A percentile compares a stretch with the other conserved stretches of the same genome.
phyloP scores from a whole-genome alignment of 2,113 vertebrate species.

The Hymenochirus boettgeri region DNA sequence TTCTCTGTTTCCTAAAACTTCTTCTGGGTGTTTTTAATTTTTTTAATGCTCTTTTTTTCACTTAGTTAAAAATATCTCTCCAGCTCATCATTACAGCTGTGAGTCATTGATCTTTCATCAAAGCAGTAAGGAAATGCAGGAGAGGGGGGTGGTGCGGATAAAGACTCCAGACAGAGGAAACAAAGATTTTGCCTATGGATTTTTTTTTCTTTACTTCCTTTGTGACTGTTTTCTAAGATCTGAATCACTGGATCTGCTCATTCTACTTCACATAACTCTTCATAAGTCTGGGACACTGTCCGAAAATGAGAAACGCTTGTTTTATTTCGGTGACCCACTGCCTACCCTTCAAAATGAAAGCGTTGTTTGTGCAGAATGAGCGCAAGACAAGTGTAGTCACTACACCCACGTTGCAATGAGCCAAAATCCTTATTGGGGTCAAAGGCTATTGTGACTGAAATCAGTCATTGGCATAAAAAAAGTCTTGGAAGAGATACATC shows the following conservation, averaged over 20 bases:
- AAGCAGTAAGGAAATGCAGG: neutral
- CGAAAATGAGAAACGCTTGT: slow-evolving; percentile 5
- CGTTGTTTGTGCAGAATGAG: slow-evolving; percentile 23
- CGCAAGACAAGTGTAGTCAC: slow-evolving; percentile 1
- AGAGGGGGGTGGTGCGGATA: neutral
- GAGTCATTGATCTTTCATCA: slow-evolving; percentile 27
- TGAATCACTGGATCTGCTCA: slow-evolving; percentile 19
- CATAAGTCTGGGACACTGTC: slow-evolving; percentile 6
- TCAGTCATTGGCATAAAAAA: neutral
- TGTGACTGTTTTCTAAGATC: slow-evolving; percentile 5
- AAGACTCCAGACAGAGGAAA: slow-evolving; percentile 14
- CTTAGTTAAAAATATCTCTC: slow-evolving; percentile 36
- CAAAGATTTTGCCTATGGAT: slow-evolving; percentile 13
- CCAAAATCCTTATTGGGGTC: neutral
- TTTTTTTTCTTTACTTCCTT: slow-evolving; percentile 1
- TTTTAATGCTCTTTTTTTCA: neutral
- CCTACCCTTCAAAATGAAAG: slow-evolving; percentile 8
- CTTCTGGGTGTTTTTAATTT: slow-evolving; percentile 29
- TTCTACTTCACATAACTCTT: neutral
- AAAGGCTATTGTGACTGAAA: neutral
- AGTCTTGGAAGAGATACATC: neutral
- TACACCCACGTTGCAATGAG: slow-evolving; percentile 13
- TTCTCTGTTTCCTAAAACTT: neutral
- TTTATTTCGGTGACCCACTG: neutral
- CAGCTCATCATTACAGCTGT: slow-evolving; percentile 31